Evolutionary conservation across 2,888 invertebrate species (phyloP), one percentile per base, ranked within the genome.

Genomic region (Drosophila leonis): DNA sequence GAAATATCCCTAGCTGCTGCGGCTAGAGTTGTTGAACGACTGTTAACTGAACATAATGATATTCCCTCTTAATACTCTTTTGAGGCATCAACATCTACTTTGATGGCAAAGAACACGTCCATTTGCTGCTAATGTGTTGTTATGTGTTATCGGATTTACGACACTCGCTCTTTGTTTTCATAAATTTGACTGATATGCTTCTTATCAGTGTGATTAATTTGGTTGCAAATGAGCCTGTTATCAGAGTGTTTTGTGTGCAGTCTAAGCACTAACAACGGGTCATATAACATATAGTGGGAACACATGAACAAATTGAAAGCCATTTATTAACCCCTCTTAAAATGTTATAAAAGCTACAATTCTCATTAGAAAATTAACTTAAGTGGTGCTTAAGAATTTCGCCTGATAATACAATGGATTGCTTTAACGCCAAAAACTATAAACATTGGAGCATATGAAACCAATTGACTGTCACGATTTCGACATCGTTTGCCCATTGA

Each of bases 111-210:
- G 49, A 51, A 41, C 51, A 41, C 31, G 35, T 37, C 15, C 20
- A n/a, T 55, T 55, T 60, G 59, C 46, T 44, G 46, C 59, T 41
- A 60, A 55, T 44, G 39, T 39, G 55, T 27, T 65, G 33, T 46
- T 18, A 27, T 27, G 56, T 42, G 42, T 68, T 75, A 62, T 70
- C 63, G 70, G 71, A 59, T 70, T 70, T 73, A 76, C 59, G 70
- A 59, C 44, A 41, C 41, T 27, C 46, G 15, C 24, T 66, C 9
- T 35, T 59, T 39, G 39, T 57, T 61, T 59, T 31, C 27, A 33
- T 37, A 56, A 51, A 60, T 42, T 62, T 6, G 31, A n/a, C 44
- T 70, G 54, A 63, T 63, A 59, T 73, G 62, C 20, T 75, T 10
- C 44, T 70, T 74, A 71, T 77, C 74, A 37, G 15, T 4, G 41